Evolutionary conservation across 2,113 vertebrate genomes (phyloP).

Genomic region (Otis tarda): DNA sequence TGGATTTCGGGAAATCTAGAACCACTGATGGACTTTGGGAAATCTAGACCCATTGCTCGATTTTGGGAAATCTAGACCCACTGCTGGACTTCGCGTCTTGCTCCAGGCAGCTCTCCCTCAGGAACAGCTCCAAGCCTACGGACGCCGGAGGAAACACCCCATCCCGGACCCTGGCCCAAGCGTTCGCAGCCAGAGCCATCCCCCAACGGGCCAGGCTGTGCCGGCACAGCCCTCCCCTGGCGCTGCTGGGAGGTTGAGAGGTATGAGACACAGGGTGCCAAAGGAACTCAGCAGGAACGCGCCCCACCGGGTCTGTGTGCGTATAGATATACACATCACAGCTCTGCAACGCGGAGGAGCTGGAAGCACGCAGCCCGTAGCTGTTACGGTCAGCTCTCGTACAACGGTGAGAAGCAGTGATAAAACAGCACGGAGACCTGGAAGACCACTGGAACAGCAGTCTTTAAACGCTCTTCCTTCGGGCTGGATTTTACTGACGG

Average conservation of each 20-base stretch:
- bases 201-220: background rate
- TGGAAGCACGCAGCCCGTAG: conserved; percentile 52
- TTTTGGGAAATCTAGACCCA: background rate
- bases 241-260: conserved; percentile 69
- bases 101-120: background rate
- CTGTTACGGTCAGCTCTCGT: conserved; percentile 5
- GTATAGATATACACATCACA: conserved; percentile 14
- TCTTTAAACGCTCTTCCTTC: conserved; percentile 71
- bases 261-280: conserved; percentile 66
- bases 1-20: background rate
- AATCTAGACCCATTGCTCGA: background rate
- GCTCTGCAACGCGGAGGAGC: conserved; percentile 36
- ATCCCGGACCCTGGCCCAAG: background rate
- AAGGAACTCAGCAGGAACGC: conserved; percentile 56
- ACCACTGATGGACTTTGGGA: background rate
- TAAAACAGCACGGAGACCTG: conserved; percentile 78
- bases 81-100: background rate
- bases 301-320: background rate
- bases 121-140: background rate
- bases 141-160: background rate
- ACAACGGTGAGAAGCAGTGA: conserved; percentile 52
- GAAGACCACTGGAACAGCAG: conserved; percentile 67
- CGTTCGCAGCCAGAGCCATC: background rate
- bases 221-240: background rate
- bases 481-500: conserved; percentile 65